Base-by-base conservation (phyloP, 2,797 vertebrate genomes). In the Danio albolineatus region DNA sequence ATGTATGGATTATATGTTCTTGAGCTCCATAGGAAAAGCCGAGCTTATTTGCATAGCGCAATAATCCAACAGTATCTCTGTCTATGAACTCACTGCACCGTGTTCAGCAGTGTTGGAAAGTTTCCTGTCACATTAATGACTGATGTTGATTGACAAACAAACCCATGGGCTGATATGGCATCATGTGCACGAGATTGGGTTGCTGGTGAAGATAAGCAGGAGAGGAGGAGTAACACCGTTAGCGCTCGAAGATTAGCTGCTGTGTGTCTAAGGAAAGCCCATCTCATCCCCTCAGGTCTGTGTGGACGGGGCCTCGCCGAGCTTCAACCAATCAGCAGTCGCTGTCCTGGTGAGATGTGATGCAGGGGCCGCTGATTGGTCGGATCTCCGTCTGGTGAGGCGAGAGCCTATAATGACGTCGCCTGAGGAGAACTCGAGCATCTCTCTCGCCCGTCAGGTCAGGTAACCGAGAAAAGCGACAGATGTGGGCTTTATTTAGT, bases 321-420 rank as follows among this genome's bases (percentile, higher is more conserved):
- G 51, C 2, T 43, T 76, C 0, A 82, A 73, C 90, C 90, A 88
- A 90, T 90, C 84, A 78, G 80, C 36, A 19, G 8, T 0, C 66
- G 60, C 64, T 36, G 67, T 73, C 7, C 87, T 89, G 87, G 87
- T 87, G 87, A 86, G 89, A 90, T 84, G 82, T 82, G 81, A 80
- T 81, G 85, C 77, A 79, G 73, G 7, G 13, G 14, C 10, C 4
- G 60, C 85, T 82, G 83, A 90, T 91, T 91, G 90, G 90, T 57
- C 56, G 36, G 5, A 39, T 44, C 53, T 60, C 38, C 36, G 86
- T 90, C 90, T 87, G 88, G 82, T 85, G 89, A 90, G 85, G 51
- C n/a, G 56, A 43, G n/a, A 75, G 71, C 44, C 62, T 51, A 46
- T 66, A 62, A 51, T 84, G 57, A 84, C 83, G 73, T 85, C 82